Conservation (phyloP, 2,888 invertebrate genomes). For the Pammene aurita region DNA sequence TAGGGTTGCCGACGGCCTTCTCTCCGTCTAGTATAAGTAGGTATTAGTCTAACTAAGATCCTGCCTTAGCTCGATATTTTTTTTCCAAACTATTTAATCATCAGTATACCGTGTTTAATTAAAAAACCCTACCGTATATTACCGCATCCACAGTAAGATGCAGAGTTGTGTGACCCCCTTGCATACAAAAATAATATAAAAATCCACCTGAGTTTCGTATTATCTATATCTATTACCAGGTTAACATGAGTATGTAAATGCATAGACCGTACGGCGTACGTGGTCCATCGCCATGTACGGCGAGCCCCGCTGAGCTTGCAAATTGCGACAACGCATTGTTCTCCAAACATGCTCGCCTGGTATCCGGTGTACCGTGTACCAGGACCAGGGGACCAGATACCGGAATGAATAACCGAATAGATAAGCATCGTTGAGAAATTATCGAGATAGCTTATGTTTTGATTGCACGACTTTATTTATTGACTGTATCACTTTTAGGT, state of each 20-base stretch:
- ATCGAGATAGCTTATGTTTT: conserved; percentile 34
- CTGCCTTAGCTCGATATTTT: too few relatives aligned
- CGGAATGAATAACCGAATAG: conserved; percentile 45
- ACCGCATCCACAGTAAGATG: too few relatives aligned
- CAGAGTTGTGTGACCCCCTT: too few relatives aligned
- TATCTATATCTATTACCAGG: conserved; percentile 40
- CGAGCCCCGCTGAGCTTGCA: conserved; percentile 71
- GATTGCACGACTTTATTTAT: conserved; percentile 15
- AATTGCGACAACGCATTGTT: conserved; percentile 80
- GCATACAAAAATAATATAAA: too few relatives aligned
- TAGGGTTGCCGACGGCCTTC: too few relatives aligned
- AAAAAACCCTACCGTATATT: too few relatives aligned
- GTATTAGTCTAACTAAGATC: too few relatives aligned
- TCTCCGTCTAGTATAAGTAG: too few relatives aligned
- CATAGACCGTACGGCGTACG: conserved; percentile 24
- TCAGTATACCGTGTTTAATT: too few relatives aligned
- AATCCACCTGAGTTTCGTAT: conserved; percentile 3
- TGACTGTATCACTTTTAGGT: background rate
- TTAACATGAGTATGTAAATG: conserved; percentile 41
- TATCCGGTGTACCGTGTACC: conserved; percentile 42
- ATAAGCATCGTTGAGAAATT: conserved; percentile 44
- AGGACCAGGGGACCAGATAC: conserved; percentile 45
- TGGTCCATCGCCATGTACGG: conserved; percentile 61
- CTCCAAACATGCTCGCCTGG: conserved; percentile 56
- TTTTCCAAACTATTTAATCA: too few relatives aligned